Base-by-base conservation (phyloP, 2,113 vertebrate genomes). In the Emydura subglobosa region DNA sequence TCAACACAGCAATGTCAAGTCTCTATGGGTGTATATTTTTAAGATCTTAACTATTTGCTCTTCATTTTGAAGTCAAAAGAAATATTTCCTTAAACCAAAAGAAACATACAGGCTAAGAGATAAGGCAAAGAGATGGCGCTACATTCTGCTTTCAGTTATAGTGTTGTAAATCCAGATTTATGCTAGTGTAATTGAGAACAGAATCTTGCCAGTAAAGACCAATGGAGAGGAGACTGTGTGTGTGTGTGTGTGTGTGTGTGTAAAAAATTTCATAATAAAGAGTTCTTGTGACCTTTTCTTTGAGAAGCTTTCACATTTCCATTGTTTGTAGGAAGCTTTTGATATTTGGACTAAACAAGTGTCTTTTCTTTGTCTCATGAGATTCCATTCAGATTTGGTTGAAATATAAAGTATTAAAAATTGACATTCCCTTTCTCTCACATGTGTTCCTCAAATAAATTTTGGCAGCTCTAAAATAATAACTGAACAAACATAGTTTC, bases 41-140 rank as follows among this genome's bases (percentile, higher is more conserved):
- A 88, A 89, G 25, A 49, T 78, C 91, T 42, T 82, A 87, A 85
- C 81, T 24, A 54, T 74, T 82, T 49, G 16, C 22, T 85, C 19
- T 79, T 85, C 50, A 74, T 53, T 39, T 84, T 29, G 47, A 76
- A 85, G 81, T 72, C 68, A 54, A 51, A 89, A 85, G 39, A 79
- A 79, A 47, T 24, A 89, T 55, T 81, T 11, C 2, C 42, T 91
- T 17, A 49, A 87, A 79, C 25, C 3, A 54, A 89, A 8, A 76
- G 34, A 54, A 87, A 76, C 39, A 78, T 2, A 72, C 3, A 84
- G 7, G 16, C 82, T 10, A 89, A 55, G 21, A 88, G 82, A 49
- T 0, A 2, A 88, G 4, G 13, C 24, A 16, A 92, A 81, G 61
- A 90, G 87, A 85, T 5, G 5, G 1, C 13, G 19, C 24, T 14